Conservation (phyloP, 2,797 vertebrate genomes). For the Leptoclinus maculatus region DNA sequence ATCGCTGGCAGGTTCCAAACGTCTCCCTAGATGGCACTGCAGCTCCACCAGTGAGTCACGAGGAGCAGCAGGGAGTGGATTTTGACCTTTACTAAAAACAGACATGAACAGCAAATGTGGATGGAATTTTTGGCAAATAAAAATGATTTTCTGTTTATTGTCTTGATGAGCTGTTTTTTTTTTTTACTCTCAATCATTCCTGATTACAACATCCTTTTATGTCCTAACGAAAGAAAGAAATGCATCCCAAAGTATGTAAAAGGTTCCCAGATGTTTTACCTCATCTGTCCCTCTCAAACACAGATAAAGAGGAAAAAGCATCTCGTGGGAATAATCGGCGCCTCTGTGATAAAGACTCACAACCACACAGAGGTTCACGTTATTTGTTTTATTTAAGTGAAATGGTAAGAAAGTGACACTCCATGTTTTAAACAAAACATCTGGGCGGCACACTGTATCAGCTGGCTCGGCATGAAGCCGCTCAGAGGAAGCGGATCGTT, state of each 20-base stretch:
- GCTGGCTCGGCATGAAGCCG: conserved; percentile 27
- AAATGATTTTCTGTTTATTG: conserved; percentile 1
- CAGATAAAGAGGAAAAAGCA: conserved; percentile 1
- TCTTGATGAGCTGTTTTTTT: conserved; percentile 25
- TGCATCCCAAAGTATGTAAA: conserved; percentile 28
- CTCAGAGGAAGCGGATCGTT: conserved; percentile 36
- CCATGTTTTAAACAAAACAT: conserved; percentile 41
- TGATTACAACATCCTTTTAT: conserved; percentile 32
- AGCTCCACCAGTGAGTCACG: conserved; percentile 30
- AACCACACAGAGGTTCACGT: not conserved
- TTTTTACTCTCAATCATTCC: conserved; percentile 11
- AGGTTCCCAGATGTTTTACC: conserved; percentile 66
- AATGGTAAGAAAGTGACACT: conserved; percentile 11
- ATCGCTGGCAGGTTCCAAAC: not conserved
- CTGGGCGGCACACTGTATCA: conserved; percentile 57
- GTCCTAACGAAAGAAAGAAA: conserved; percentile 5
- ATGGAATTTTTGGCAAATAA: conserved; percentile 22
- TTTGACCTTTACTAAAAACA: not conserved
- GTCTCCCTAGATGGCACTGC: conserved; percentile 75
- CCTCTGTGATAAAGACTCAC: not conserved
- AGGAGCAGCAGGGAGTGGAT: not conserved
- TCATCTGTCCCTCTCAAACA: conserved; percentile 29
- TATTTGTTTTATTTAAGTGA: conserved; percentile 31
- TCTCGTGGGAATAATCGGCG: not conserved
- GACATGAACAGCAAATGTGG: conserved; percentile 4